These are phyloP conservation scores for Mimas tiliae DNA, from an alignment of 2,888 invertebrate genomes.

Conservation along the genomic window DNA sequence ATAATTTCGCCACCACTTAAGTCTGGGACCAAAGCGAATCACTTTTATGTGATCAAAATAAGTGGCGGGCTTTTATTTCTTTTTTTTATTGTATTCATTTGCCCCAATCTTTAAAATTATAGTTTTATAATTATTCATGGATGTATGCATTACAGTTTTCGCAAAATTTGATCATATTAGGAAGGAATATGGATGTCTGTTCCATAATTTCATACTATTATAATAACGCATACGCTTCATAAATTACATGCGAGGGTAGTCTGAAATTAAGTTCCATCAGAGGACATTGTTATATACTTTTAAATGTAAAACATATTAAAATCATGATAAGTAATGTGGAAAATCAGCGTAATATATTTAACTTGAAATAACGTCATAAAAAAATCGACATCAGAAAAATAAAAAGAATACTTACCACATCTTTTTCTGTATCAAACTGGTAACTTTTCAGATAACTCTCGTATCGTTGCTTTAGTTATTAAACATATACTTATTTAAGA, in stretches of 20 bases:
- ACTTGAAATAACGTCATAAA: no score
- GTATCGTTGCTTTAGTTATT: not conserved
- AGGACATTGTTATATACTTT: no score
- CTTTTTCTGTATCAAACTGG: no score
- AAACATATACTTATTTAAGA: not conserved
- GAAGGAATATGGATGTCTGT: not conserved
- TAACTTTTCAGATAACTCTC: slow-evolving; percentile 5
- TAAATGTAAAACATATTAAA: no score
- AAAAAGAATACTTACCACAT: no score
- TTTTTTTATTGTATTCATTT: not conserved
- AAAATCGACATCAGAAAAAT: no score
- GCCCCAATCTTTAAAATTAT: not conserved
- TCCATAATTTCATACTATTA: slow-evolving; percentile 2
- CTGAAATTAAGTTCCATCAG: not conserved
- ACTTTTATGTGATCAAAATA: not conserved
- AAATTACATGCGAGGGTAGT: slow-evolving; percentile 1
- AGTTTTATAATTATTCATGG: no score
- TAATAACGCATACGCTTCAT: not conserved
- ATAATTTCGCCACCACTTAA: slow-evolving; percentile 7
- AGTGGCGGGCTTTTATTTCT: not conserved
- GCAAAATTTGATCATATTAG: no score
- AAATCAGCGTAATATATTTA: no score
- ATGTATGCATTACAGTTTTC: no score
- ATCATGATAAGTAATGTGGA: no score
- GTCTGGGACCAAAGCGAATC: slow-evolving; percentile 20